phyloP scores from a whole-genome alignment of 2,888 invertebrate genomes.

The Hirtodrosophila trivittata region DNA sequence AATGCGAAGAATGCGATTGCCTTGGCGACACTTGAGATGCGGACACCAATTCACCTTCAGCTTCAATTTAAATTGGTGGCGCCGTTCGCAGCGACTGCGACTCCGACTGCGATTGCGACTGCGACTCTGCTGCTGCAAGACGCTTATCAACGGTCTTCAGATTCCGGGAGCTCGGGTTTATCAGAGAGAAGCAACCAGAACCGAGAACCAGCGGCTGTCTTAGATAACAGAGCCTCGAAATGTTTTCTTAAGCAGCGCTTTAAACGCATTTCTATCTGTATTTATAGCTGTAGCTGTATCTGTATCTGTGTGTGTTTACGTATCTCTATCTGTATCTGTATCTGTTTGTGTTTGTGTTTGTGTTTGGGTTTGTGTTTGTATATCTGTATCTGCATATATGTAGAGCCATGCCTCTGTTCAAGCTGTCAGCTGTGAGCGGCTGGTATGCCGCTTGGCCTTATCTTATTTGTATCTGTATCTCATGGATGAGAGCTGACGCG shows the following conservation, averaged over 20 bases:
- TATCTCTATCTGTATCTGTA: constrained; percentile 4
- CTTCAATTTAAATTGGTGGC: constrained; percentile 56
- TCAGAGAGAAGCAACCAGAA: constrained; percentile 45
- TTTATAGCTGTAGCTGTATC: neutral
- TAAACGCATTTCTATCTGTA: neutral
- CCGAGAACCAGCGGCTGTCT: constrained; percentile 5
- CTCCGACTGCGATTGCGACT: constrained; percentile 8
- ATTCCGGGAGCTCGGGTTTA: constrained; percentile 34
- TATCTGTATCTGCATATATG: neutral
- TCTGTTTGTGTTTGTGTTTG: neutral
- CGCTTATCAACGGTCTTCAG: constrained; percentile 39
- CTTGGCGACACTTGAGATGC: constrained; percentile 60
- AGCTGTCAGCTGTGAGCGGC: neutral
- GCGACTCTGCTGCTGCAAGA: constrained; percentile 2
- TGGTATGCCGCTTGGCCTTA: neutral
- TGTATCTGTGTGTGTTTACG: neutral
- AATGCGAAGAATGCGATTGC: constrained; percentile 59
- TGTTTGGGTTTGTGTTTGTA: neutral
- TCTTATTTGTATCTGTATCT: constrained; percentile 4
- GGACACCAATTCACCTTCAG: constrained; percentile 64
- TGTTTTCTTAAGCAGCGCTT: neutral
- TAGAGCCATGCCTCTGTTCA: neutral
- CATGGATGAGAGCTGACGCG: neutral
- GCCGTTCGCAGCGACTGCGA: constrained; percentile 3
- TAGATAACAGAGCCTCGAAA: constrained; percentile 40